phyloP scores from a whole-genome alignment of 1,140 invertebrate species.

The Platyscapa corneri region DNA sequence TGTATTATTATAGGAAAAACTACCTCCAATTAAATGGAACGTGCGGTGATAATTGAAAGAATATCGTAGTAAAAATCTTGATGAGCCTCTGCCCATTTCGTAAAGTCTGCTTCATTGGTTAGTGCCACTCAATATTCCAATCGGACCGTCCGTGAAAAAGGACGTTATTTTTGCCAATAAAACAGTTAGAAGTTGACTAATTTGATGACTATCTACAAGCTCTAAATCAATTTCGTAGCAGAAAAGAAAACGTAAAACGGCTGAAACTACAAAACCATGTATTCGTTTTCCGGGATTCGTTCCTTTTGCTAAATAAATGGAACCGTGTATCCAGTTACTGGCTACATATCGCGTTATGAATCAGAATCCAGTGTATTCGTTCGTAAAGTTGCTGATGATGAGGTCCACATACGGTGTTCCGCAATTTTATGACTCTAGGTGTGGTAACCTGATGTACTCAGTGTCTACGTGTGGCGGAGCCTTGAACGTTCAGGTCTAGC shows the following conservation, averaged over 20 bases:
- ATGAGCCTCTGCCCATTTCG: not conserved
- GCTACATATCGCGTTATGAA: not conserved
- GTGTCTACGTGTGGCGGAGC: not conserved
- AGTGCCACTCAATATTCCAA: not conserved
- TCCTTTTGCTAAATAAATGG: not conserved
- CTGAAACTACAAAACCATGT: not conserved
- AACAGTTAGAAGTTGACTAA: not conserved
- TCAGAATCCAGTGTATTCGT: not conserved
- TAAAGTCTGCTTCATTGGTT: not conserved
- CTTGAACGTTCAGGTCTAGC: not conserved
- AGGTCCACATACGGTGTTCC: not conserved
- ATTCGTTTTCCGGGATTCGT: not conserved
- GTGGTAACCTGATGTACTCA: not conserved
- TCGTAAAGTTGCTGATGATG: not conserved
- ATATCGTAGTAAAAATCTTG: not conserved
- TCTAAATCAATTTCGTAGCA: not conserved
- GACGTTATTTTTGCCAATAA: not conserved
- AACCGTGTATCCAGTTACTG: not conserved
- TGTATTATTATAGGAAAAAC: not conserved
- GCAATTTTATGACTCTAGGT: not conserved
- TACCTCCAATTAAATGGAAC: not conserved
- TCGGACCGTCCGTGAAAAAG: not conserved
- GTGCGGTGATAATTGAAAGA: not conserved
- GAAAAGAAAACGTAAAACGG: not conserved
- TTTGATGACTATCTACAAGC: not conserved